Evolutionary conservation across 2,113 vertebrate species (phyloP).

Genomic region (Gasterosteus aculeatus): DNA sequence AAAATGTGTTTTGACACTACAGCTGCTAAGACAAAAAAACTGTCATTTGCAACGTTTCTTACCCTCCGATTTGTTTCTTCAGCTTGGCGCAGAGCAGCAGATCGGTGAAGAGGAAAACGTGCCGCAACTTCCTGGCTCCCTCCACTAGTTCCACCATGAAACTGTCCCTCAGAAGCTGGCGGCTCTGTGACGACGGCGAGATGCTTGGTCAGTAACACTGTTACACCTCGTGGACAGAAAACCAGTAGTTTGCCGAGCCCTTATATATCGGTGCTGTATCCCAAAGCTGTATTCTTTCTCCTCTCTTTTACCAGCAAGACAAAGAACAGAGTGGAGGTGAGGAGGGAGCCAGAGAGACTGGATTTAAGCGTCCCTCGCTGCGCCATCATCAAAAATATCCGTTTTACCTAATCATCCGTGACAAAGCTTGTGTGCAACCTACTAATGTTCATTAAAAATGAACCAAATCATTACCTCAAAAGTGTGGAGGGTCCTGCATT

Average conservation of each 20-base stretch:
- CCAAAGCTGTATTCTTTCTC: slow-evolving; percentile 1
- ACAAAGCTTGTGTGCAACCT: slow-evolving; percentile 14
- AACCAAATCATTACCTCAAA: background rate
- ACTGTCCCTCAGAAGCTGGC: slow-evolving; percentile 96
- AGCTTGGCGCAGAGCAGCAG: slow-evolving; percentile 97
- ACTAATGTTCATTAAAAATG: background rate
- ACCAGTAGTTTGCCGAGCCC: slow-evolving; percentile 1
- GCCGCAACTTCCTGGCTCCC: slow-evolving; percentile 93
- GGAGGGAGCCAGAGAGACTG: background rate
- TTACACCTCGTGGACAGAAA: background rate
- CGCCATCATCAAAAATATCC: background rate
- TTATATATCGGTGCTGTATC: background rate
- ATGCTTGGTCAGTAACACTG: background rate
- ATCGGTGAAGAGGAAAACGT: slow-evolving; percentile 97
- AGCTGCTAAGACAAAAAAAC: background rate
- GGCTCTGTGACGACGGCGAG: slow-evolving; percentile 80
- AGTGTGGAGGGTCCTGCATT: background rate
- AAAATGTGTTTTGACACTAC: background rate
- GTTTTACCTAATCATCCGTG: background rate
- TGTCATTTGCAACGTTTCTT: slow-evolving; percentile 48
- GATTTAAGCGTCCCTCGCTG: background rate
- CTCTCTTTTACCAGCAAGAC: background rate
- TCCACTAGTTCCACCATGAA: slow-evolving; percentile 99
- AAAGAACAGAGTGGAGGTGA: background rate
- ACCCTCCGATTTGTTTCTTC: slow-evolving; percentile 98